Base-by-base conservation (phyloP, 2,113 vertebrate genomes). In the Petromus typicus region DNA sequence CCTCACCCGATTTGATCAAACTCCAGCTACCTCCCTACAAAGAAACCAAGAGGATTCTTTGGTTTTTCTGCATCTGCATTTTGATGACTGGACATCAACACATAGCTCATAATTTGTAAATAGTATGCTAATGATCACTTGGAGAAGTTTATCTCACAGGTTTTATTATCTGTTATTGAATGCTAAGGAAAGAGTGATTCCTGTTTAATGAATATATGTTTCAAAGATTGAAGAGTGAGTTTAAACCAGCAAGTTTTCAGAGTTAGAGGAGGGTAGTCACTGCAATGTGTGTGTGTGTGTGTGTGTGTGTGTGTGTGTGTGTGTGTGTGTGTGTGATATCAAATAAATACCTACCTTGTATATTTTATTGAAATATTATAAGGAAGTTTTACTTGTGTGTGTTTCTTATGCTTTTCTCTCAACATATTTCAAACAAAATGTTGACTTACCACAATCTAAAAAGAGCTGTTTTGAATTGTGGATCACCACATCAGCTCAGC, bases 371-470 rank as follows among this genome's bases (percentile, higher is more conserved):
- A 14, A 69, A 37, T 20, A 45, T 66, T 45, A 43, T 64, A 45
- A 32, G 13, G 54, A 30, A 73, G 18, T 71, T 89, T 91, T 85
- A 67, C 11, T 59, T 63, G 2, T 64, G 3, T 56, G 48, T 57
- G 61, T 43, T 32, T 6, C 40, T 37, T 63, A 16, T 45, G 5
- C 22, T 94, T 92, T 92, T 57, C 32, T 86, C 93, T 89, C 25
- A 67, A 23, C 48, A 59, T 23, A 61, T 75, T 61, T 91, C n/a
- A 80, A 86, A 69, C 67, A 94, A 57, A 94, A 56, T 80, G 63
- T 23, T 79, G 54, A 25, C 30, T 95, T 1, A 9, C 4, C 2
- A 32, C 27, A 22, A 73, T 37, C 13, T 69, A 67, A 67, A 48
- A 91, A 81, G 5, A 63, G 11, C 43, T 54, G 25, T 22, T n/a